Evolutionary conservation across 2,113 vertebrate genomes (phyloP).

Genomic region (Gymnobelideus leadbeateri): DNA sequence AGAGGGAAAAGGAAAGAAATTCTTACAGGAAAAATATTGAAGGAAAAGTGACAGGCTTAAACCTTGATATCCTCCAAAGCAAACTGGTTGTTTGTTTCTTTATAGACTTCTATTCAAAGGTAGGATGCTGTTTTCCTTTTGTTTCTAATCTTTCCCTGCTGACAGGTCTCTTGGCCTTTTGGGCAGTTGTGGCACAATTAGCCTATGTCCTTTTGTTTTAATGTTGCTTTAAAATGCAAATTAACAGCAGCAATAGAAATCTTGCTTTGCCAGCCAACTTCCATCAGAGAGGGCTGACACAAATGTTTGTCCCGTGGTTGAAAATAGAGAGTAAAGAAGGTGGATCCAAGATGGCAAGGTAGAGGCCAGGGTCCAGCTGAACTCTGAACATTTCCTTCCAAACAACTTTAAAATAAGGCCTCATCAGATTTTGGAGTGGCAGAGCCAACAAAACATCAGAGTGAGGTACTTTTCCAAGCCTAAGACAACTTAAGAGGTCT

Average conservation of each 20-base stretch:
- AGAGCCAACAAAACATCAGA: neutral
- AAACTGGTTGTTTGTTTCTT: neutral
- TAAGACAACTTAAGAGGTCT: neutral
- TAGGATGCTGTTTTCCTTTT: neutral
- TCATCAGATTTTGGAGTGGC: neutral
- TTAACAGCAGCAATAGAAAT: neutral
- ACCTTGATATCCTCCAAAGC: neutral
- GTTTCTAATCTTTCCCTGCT: neutral
- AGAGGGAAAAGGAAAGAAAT: neutral
- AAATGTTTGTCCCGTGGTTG: constrained; percentile 26
- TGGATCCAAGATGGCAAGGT: neutral
- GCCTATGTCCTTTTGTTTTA: neutral
- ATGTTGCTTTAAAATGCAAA: neutral
- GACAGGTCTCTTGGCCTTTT: neutral
- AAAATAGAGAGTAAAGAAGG: neutral
- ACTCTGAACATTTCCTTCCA: neutral
- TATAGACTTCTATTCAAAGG: neutral
- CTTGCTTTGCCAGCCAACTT: neutral
- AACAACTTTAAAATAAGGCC: neutral
- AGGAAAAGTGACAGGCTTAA: neutral
- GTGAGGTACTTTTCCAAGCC: neutral
- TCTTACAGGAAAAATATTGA: neutral
- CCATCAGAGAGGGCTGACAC: neutral
- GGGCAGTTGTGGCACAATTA: neutral
- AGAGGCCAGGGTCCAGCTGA: neutral